Evolutionary conservation across 2,888 invertebrate genomes (phyloP), one percentile per base, ranked within the genome.

Genomic region (Stictocephala bisonia): DNA sequence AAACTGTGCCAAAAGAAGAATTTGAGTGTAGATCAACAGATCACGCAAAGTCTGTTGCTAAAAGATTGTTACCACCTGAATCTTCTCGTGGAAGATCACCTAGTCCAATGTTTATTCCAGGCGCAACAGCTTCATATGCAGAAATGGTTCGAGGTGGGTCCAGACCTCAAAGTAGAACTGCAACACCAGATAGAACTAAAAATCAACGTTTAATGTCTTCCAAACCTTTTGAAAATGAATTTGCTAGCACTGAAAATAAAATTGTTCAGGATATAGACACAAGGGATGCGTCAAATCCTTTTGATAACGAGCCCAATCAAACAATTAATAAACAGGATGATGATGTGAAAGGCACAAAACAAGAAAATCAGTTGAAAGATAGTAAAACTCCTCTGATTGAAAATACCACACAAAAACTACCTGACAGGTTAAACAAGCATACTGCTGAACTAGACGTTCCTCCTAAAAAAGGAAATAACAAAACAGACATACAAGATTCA

Each of bases 51-150:
- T 18, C 60, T 1, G 13, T 60, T 24, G 70, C 58, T n/a, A 31
- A 69, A 51, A 58, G 50, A 50, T 50, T 73, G 29, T 35, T 58
- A 35, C 69, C 69, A 9, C 73, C 73, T 48, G 26, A 58, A 24
- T 48, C 44, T 9, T 40, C 50, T 18, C 75, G 79, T 3, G 81
- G 83, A 11, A 79, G 79, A 60, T 78, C 82, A 7, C 83, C 88
- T 50, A 91, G 91, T 82, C 92, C 92, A 15, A 88, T 91, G 82
- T 93, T 93, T 93, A 83, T 86, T 50, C 91, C 90, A 2, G 92
- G 91, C 29, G 78, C 77, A 66, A 90, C 90, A 24, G 89, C 91
- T 58, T 89, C 93, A 56, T 94, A 94, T 83, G 93, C 94, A 58
- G 93, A 93, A 84, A 90, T 94, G 77, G 87, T 94, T 75, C 88